Evolutionary conservation across 2,113 vertebrate genomes (phyloP).

Genomic region (Chunga burmeisteri): DNA sequence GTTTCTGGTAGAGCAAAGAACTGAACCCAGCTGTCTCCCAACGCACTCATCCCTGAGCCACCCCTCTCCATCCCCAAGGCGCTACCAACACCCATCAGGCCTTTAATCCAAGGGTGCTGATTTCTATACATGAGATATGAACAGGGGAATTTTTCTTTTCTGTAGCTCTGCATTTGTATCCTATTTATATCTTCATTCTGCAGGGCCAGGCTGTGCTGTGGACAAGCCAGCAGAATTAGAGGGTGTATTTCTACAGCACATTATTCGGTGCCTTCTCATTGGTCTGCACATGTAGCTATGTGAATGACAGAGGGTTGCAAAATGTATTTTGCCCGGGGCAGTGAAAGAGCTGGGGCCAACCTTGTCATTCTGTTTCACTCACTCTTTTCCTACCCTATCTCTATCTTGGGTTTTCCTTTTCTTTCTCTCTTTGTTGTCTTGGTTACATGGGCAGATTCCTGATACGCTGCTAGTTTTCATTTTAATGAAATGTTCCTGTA

Average conservation of each 20-base stretch:
- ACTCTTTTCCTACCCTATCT: slow-evolving; percentile 16
- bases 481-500: slow-evolving; percentile 72
- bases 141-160: background rate
- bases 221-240: background rate
- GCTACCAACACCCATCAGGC: background rate
- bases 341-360: slow-evolving; percentile 42
- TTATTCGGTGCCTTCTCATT: background rate
- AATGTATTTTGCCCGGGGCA: slow-evolving; percentile 55
- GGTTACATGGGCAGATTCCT: slow-evolving; percentile 75
- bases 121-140: fast-evolving
- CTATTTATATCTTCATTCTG: background rate
- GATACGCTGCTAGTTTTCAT: slow-evolving; percentile 71
- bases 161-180: background rate
- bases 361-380: slow-evolving; percentile 7
- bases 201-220: background rate
- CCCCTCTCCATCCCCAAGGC: background rate
- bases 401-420: slow-evolving; percentile 32
- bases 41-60: background rate
- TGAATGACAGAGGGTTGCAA: slow-evolving; percentile 3
- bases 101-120: background rate
- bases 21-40: background rate
- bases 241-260: background rate
- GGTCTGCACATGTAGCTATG: background rate
- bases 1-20: background rate
- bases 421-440: slow-evolving; percentile 77